A percentile compares a stretch with the other conserved stretches of the same genome.
phyloP scores from a whole-genome alignment of 2,797 vertebrate genomes.

The Natrix natrix region DNA sequence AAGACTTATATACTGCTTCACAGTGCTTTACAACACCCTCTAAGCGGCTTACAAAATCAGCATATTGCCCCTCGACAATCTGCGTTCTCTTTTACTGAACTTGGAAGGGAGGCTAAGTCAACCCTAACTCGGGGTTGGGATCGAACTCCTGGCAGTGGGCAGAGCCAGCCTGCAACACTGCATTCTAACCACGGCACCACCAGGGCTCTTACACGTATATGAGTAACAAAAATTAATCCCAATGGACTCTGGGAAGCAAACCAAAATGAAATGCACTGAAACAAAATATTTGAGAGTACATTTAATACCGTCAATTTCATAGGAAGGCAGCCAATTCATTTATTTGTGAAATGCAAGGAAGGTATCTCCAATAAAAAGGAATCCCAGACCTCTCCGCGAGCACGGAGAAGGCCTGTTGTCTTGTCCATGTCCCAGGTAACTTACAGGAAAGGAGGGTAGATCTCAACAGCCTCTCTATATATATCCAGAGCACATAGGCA shows the following conservation, averaged over 20 bases:
- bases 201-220: background rate
- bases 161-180: too few relatives aligned
- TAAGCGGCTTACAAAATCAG: background rate
- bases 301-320: background rate
- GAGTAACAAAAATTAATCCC: background rate
- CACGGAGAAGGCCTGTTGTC: background rate
- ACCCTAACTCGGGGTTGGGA: too few relatives aligned
- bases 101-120: too few relatives aligned
- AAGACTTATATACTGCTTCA: background rate
- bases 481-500: background rate
- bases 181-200: too few relatives aligned
- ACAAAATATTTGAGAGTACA: background rate
- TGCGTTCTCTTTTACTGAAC: background rate
- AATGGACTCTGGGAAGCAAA: background rate
- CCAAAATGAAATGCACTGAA: background rate
- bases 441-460: background rate
- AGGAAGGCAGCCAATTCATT: background rate
- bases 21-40: background rate
- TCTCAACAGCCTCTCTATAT: background rate
- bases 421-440: background rate
- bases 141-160: too few relatives aligned
- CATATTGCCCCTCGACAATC: background rate
- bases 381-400: background rate
- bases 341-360: background rate
- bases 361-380: background rate